phyloP scores from a whole-genome alignment of 2,113 vertebrate genomes.

The Cephalopholis sonnerati region DNA sequence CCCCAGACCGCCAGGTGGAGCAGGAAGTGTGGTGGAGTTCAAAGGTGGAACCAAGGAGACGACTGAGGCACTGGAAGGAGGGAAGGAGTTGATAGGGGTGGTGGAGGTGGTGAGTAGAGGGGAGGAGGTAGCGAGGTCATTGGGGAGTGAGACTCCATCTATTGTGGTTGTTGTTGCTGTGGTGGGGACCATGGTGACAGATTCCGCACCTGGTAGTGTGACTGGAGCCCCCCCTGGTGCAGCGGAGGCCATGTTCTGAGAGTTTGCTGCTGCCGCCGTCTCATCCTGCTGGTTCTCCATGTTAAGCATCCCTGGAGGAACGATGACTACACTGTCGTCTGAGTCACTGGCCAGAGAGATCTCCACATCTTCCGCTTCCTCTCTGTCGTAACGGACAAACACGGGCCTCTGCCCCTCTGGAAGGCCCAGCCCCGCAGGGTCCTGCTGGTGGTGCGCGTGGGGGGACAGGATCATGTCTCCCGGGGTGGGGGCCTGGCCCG shows the following conservation, averaged over 20 bases:
- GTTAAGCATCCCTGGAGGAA: constrained; percentile 88
- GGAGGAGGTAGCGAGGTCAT: constrained; percentile 75
- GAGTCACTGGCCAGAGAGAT: constrained; percentile 93
- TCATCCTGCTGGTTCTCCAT: constrained; percentile 74
- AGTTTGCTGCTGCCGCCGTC: neutral
- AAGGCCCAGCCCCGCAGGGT: constrained; percentile 79
- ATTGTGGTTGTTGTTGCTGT: constrained; percentile 39
- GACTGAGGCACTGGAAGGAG: constrained; percentile 70
- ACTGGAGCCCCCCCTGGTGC: constrained; percentile 18
- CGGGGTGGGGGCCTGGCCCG: constrained; percentile 60
- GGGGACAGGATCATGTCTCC: constrained; percentile 79
- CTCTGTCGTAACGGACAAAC: constrained; percentile 92
- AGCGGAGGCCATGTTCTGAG: constrained; percentile 44
- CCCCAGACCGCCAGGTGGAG: constrained; percentile 62
- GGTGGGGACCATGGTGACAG: constrained; percentile 57
- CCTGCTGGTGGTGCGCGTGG: constrained; percentile 68
- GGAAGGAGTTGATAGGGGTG: constrained; percentile 77
- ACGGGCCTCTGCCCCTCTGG: constrained; percentile 86
- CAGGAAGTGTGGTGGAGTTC: constrained; percentile 62
- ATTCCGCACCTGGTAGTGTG: constrained; percentile 56
- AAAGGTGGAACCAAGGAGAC: constrained; percentile 81
- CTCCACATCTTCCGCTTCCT: constrained; percentile 91
- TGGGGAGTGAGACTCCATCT: constrained; percentile 67
- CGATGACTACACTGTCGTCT: constrained; percentile 92
- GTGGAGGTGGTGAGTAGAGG: constrained; percentile 71